Base-by-base conservation (phyloP, 2,797 vertebrate species). In the Sebastolobus alascanus region DNA sequence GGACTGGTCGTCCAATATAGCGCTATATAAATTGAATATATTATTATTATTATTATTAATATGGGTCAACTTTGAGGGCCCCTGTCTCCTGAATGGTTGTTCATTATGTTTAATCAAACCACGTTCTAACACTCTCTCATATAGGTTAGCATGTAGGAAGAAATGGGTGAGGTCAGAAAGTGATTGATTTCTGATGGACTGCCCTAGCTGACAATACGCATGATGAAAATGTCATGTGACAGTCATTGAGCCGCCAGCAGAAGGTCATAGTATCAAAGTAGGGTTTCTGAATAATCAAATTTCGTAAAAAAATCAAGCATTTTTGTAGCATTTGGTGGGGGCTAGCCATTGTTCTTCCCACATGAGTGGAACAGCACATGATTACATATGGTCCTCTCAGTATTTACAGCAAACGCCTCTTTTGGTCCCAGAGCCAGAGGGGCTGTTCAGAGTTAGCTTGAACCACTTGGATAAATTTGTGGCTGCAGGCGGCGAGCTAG, bases 221-320 rank as follows among this genome's bases (percentile, higher is more conserved):
- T 67, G 63, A 81, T 64, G 69, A 67, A 77, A 79, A 65, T 72
- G 67, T 83, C 68, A 87, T 37, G 59, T 84, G 87, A 85, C 18
- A 1, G 37, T 52, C 59, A 55, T 4, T 52, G 50, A 84, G 59
- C 69, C 40, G 65, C 79, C 58, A 83, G 60, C 29, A 33, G 31
- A 27, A n/a, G 35, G 20, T 37, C 13, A 20, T 50, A 20, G 46
- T 50, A 50, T 60, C 65, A 31, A 20, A 65, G 31, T 22, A 38
- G 11, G 10, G 18, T 22, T 68, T 84, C 56, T 58, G 55, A 58
- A 58, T 58, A 29, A 29, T 0, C 55, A 58, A n/a, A n/a, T 25
- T 25, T 8, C 0, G 29, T n/a, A n/a, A 60, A 33, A 60, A 8
- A 77, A 43, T 37, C 7, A 1, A 67, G 35, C 43, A 46, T 69